A percentile compares a stretch with the other conserved stretches of the same genome.
Evolutionary conservation across 2,888 invertebrate species (phyloP).

Genomic region (Mythimna lalbum): DNA sequence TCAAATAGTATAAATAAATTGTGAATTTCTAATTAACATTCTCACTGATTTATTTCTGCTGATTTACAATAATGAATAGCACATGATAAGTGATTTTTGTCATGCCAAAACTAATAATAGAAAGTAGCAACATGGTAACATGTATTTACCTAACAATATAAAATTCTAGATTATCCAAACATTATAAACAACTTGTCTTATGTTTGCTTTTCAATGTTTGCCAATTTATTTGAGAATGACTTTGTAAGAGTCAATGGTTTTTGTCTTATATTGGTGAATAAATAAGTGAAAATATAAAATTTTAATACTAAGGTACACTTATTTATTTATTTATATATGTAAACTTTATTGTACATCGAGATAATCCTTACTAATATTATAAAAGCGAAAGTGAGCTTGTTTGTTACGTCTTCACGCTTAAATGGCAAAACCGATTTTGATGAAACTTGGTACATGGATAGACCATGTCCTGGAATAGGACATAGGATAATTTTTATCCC

Average conservation of each 20-base stretch:
- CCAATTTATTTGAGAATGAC: conserved; percentile 17
- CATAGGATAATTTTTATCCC: no score
- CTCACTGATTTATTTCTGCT: conserved; percentile 3
- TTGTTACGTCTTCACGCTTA: no score
- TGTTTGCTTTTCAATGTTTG: conserved; percentile 2
- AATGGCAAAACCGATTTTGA: no score
- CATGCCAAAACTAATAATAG: conserved; percentile 46
- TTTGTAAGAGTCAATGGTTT: background rate
- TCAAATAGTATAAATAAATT: background rate
- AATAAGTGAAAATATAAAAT: background rate
- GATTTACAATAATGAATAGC: conserved; percentile 23
- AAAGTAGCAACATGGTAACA: conserved; percentile 15
- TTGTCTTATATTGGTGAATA: background rate
- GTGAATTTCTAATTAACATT: conserved; percentile 13
- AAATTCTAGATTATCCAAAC: conserved; percentile 15
- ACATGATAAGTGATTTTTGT: conserved; percentile 27
- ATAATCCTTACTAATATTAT: no score
- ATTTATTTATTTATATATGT: no score
- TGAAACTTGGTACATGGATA: no score
- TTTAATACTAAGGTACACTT: no score
- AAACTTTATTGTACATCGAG: no score
- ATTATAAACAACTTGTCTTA: conserved; percentile 22
- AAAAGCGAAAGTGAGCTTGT: no score
- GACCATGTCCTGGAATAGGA: no score
- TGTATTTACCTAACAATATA: conserved; percentile 10